These are phyloP conservation scores for Nasonia oneida DNA, from an alignment of 2,888 invertebrate species.

Conservation along the genomic window DNA sequence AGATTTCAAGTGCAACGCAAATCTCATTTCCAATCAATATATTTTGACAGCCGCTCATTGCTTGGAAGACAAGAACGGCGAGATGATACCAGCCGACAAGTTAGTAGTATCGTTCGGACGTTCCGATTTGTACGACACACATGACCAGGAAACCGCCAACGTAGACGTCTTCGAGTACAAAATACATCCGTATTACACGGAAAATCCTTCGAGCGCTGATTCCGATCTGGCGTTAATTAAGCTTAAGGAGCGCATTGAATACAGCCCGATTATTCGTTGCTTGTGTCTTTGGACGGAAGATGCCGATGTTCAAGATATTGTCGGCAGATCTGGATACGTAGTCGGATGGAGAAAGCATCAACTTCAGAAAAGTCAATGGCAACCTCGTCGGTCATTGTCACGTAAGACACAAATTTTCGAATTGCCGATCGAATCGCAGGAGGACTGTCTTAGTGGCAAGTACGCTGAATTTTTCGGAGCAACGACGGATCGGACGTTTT, in stretches of 20 bases:
- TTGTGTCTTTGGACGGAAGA: slow-evolving; percentile 82
- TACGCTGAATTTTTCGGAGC: slow-evolving; percentile 78
- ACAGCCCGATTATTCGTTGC: slow-evolving; percentile 81
- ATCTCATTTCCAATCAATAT: slow-evolving; percentile 74
- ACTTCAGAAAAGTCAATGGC: slow-evolving; percentile 74
- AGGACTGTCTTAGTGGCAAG: slow-evolving; percentile 80
- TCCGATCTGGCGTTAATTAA: slow-evolving; percentile 82
- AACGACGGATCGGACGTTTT: slow-evolving; percentile 82
- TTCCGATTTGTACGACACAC: slow-evolving; percentile 78
- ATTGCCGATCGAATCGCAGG: slow-evolving; percentile 81
- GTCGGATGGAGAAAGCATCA: slow-evolving; percentile 84
- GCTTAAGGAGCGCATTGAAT: slow-evolving; percentile 79
- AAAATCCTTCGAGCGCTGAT: slow-evolving; percentile 76
- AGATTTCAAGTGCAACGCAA: slow-evolving; percentile 78
- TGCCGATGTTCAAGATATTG: slow-evolving; percentile 73
- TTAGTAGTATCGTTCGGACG: slow-evolving; percentile 79
- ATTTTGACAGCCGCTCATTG: slow-evolving; percentile 81
- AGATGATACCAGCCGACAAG: slow-evolving; percentile 73
- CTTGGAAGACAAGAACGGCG: slow-evolving; percentile 74
- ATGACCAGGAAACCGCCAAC: slow-evolving; percentile 80
- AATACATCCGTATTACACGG: slow-evolving; percentile 79
- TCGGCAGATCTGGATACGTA: slow-evolving; percentile 80
- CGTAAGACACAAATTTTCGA: slow-evolving; percentile 81
- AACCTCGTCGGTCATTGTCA: slow-evolving; percentile 66
- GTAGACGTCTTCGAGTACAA: slow-evolving; percentile 78